These are phyloP conservation scores for Caenorhabditis sp. DNA, from an alignment of 2,888 invertebrate genomes.

Conservation along the genomic window DNA sequence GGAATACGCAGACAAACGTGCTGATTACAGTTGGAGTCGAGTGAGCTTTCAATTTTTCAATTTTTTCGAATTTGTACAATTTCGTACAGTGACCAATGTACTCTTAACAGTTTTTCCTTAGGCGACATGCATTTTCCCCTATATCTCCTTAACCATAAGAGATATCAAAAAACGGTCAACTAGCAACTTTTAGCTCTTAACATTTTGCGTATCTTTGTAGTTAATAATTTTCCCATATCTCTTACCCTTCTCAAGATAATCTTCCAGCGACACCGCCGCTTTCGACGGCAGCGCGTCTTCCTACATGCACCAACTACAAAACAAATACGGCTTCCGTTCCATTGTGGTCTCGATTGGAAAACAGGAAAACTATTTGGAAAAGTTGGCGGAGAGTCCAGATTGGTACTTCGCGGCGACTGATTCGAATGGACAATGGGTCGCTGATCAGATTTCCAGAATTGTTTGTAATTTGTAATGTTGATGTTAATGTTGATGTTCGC, in stretches of 20 bases:
- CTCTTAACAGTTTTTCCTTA: no score
- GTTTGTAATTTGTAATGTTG: background rate
- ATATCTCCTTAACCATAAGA: no score
- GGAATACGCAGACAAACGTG: slow-evolving; percentile 21
- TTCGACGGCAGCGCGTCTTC: slow-evolving; percentile 23
- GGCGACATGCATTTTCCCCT: no score
- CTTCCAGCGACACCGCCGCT: slow-evolving; percentile 15
- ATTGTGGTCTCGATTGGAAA: slow-evolving; percentile 5
- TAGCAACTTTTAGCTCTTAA: no score
- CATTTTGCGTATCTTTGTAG: background rate
- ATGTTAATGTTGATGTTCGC: background rate
- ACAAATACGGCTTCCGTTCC: slow-evolving; percentile 11
- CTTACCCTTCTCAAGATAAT: no score
- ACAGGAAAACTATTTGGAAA: background rate
- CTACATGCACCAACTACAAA: slow-evolving; percentile 30
- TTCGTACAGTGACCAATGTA: no score
- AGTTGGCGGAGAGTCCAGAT: background rate
- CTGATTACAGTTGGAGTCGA: slow-evolving; percentile 48
- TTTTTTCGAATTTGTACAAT: no score
- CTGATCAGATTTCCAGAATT: slow-evolving; percentile 12
- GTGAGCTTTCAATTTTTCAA: slow-evolving; percentile 15
- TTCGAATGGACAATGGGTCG: slow-evolving; percentile 2
- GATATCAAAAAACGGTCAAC: no score
- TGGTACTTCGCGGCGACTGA: slow-evolving; percentile 14
- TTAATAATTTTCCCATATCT: no score